Evolutionary conservation across 53 echinoderm and acorn worm species (phyloP).

Genomic region (Antedon mediterranea): DNA sequence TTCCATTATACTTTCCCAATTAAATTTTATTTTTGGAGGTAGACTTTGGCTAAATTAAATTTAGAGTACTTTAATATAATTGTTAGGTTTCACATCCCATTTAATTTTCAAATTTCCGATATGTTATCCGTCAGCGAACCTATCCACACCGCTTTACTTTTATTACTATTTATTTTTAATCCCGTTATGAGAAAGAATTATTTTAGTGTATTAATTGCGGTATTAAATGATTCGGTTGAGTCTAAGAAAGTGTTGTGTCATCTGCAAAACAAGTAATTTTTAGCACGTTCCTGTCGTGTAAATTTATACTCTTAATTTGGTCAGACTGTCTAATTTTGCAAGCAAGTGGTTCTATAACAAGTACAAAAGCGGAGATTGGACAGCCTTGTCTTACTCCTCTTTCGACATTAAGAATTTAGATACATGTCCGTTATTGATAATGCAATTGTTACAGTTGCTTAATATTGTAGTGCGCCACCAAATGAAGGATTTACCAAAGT

Average conservation of each 20-base stretch:
- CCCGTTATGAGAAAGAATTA: neutral
- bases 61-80: neutral
- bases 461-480: too few species aligned
- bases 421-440: neutral
- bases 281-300: neutral
- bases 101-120: neutral
- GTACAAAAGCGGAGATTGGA: neutral
- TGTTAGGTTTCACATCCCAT: neutral
- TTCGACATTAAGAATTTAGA: neutral
- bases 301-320: neutral
- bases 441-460: too few species aligned
- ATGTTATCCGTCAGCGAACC: neutral
- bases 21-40: neutral
- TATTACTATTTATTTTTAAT: neutral
- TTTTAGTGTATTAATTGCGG: neutral
- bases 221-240: neutral
- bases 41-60: neutral
- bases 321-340: neutral
- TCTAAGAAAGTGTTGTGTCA: neutral
- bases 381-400: neutral
- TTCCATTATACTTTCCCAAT: neutral
- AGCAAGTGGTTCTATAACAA: neutral
- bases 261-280: neutral
- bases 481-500: too few species aligned
- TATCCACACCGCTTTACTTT: neutral